Percentiles rank a stretch among this genome's conserved stretches.
Evolutionary conservation across 2,797 vertebrate species (phyloP).

Genomic region (Coendou prehensilis): DNA sequence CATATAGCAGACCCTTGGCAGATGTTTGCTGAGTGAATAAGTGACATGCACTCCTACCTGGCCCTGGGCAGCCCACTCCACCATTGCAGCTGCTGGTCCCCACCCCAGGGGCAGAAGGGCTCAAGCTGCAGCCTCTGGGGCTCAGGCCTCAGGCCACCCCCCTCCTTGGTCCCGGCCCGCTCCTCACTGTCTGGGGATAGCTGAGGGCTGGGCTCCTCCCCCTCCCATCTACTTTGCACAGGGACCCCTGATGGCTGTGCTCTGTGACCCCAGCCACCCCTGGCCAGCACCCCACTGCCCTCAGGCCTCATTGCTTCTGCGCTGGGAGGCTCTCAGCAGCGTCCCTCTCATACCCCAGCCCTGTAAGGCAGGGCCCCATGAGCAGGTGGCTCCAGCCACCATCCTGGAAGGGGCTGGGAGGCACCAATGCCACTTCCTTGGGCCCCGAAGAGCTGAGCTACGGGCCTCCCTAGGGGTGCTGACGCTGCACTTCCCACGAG

Average conservation of each 20-base stretch:
- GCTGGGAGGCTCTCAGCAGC: no score
- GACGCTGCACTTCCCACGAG: rapidly evolving
- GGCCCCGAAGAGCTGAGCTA: rapidly evolving
- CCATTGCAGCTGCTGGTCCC: no score
- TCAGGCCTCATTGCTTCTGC: neutral
- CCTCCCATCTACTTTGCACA: neutral
- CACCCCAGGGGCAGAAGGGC: neutral
- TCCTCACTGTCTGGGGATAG: neutral
- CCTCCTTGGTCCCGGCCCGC: neutral
- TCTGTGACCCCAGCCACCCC: no score
- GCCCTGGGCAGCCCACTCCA: neutral
- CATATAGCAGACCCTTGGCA: neutral
- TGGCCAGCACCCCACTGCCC: no score
- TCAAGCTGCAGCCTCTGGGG: neutral
- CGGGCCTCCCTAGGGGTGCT: no score
- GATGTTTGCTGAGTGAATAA: neutral
- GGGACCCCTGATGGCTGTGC: neutral
- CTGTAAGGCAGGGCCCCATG: no score
- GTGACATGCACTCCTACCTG: rapidly evolving
- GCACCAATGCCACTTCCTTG: rapidly evolving
- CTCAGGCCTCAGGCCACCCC: rapidly evolving
- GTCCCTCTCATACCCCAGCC: no score
- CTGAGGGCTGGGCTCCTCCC: neutral
- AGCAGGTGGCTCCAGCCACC: no score
- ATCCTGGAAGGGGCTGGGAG: neutral